Evolutionary conservation across 2,888 invertebrate species (phyloP).

Genomic region (Holacanthella duospinosa): DNA sequence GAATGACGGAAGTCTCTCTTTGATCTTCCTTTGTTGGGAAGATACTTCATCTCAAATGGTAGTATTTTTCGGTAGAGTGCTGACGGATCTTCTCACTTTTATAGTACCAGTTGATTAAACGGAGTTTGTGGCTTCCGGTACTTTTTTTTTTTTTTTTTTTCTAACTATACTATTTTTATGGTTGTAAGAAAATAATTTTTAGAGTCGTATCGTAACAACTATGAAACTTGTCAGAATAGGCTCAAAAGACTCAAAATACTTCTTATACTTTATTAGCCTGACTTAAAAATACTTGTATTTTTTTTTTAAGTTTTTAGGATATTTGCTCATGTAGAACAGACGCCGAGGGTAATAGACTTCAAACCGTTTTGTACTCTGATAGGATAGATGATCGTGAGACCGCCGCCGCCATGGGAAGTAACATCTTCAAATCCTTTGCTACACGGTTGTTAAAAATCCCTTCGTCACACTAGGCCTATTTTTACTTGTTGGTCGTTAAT

Average conservation of each 20-base stretch:
- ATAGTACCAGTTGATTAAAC: background rate
- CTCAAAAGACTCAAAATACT: too few relatives aligned
- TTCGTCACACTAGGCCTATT: background rate
- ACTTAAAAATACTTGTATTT: too few relatives aligned
- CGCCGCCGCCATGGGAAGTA: background rate
- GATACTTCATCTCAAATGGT: background rate
- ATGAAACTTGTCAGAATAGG: too few relatives aligned
- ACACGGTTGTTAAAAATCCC: background rate
- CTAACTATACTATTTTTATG: background rate
- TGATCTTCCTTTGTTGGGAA: background rate
- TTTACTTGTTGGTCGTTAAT: background rate
- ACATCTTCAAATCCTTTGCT: background rate
- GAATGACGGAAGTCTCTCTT: background rate
- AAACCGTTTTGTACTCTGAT: too few relatives aligned
- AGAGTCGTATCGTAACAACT: too few relatives aligned
- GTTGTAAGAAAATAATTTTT: background rate
- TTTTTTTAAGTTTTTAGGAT: too few relatives aligned
- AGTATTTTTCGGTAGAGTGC: background rate
- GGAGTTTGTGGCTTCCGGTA: conserved; percentile 9
- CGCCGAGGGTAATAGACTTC: background rate
- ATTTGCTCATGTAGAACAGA: background rate
- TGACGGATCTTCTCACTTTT: background rate
- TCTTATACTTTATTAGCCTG: too few relatives aligned
- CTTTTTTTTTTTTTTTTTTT: conserved; percentile 5
- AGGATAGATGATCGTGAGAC: too few relatives aligned